Conservation (phyloP, 2,888 invertebrate species). For the Hirtodrosophila alboralis region DNA sequence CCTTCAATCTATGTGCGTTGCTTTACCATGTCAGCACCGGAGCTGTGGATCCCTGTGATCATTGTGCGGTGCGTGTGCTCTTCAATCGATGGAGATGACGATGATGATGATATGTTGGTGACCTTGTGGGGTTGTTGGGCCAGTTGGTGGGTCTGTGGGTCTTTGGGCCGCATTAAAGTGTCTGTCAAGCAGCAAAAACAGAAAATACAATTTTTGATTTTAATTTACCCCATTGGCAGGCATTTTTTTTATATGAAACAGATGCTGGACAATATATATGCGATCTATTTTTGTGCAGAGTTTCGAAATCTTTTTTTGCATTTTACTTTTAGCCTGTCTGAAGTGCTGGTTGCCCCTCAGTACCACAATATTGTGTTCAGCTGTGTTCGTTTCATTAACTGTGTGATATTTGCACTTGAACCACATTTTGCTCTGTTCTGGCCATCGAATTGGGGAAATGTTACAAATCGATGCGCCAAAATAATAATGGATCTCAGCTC, state of each 20-base stretch:
- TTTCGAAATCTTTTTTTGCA: conserved; percentile 48
- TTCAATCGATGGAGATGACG: conserved; percentile 44
- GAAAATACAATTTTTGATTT: conserved; percentile 41
- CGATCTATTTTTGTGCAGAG: conserved; percentile 61
- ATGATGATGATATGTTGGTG: conserved; percentile 31
- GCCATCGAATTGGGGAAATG: conserved; percentile 32
- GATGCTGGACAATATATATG: conserved; percentile 58
- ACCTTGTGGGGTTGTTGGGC: no score
- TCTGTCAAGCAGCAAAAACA: conserved; percentile 35
- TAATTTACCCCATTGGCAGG: conserved; percentile 28
- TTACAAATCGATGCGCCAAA: conserved; percentile 52
- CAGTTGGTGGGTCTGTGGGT: background rate
- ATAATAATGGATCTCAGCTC: conserved; percentile 55
- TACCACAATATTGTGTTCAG: background rate
- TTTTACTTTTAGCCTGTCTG: conserved; percentile 20
- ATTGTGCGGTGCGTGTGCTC: conserved; percentile 56
- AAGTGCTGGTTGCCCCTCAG: conserved; percentile 12
- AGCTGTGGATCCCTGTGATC: conserved; percentile 59
- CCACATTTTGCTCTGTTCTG: conserved; percentile 25
- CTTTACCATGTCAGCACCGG: conserved; percentile 60
- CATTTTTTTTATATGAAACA: conserved; percentile 67
- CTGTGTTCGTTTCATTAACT: conserved; percentile 8
- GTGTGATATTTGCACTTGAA: conserved; percentile 56
- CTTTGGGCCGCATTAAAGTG: conserved; percentile 34
- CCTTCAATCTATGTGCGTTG: conserved; percentile 67